phyloP scores from a whole-genome alignment of 2,797 vertebrate genomes.

The Aphelocoma californica region DNA sequence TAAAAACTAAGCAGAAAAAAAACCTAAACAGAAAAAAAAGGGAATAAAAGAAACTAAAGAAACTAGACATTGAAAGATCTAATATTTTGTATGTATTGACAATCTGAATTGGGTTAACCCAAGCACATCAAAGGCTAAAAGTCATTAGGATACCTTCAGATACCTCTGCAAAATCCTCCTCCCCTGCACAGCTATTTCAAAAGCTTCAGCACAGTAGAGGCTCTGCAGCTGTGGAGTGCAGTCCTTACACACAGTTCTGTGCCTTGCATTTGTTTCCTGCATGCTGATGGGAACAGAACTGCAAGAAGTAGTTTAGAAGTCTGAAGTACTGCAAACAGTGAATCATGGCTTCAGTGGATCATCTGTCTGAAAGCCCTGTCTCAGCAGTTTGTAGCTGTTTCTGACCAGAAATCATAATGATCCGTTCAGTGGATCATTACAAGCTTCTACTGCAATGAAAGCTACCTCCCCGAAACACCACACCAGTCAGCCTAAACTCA shows the following conservation, averaged over 20 bases:
- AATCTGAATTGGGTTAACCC: background rate
- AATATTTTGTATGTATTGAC: background rate
- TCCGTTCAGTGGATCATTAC: background rate
- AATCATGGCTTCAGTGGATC: background rate
- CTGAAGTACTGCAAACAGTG: background rate
- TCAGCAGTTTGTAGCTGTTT: background rate
- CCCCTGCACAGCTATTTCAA: background rate
- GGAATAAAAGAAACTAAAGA: background rate
- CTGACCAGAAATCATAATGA: background rate
- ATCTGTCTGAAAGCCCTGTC: background rate
- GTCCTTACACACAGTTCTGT: background rate
- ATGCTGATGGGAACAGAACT: background rate
- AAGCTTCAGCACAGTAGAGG: background rate
- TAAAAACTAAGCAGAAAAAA: background rate
- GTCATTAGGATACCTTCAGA: slow-evolving; percentile 2
- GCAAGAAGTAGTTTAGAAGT: background rate
- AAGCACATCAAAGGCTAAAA: slow-evolving; percentile 17
- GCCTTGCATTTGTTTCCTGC: background rate
- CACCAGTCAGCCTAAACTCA: background rate
- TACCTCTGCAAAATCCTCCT: background rate
- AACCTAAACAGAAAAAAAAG: background rate
- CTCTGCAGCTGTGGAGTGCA: background rate
- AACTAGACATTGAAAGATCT: background rate
- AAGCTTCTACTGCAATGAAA: background rate
- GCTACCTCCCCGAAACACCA: background rate